Evolutionary conservation across 2,113 vertebrate species (phyloP).

Genomic region (Zosterops pallidus): DNA sequence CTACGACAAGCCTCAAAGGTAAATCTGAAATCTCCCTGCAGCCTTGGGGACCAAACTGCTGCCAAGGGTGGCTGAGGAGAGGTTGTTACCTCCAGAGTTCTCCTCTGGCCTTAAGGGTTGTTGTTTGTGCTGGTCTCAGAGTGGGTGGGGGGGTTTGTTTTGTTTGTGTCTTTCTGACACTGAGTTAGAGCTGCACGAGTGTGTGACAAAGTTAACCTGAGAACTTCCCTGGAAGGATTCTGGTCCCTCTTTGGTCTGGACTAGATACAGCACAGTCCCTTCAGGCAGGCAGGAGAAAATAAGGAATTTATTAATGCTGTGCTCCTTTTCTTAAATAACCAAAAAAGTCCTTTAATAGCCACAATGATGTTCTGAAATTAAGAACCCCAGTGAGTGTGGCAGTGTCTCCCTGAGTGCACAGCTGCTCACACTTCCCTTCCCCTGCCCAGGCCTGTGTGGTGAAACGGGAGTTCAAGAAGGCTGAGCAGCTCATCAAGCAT

Average conservation of each 20-base stretch:
- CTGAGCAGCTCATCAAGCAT: constrained; percentile 98
- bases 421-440: neutral
- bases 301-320: neutral
- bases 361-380: rapidly evolving
- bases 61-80: neutral
- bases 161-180: neutral
- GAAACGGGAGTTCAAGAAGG: constrained; percentile 97
- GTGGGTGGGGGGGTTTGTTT: rapidly evolving
- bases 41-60: neutral
- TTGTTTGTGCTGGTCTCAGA: neutral
- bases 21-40: neutral
- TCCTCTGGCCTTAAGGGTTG: neutral
- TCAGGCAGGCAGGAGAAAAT: neutral
- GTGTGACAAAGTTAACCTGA: neutral
- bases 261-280: neutral
- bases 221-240: neutral
- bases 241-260: neutral
- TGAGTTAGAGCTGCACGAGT: neutral
- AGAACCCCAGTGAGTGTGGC: rapidly evolving
- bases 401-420: neutral
- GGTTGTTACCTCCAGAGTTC: neutral
- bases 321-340: neutral
- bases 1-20: constrained; percentile 98
- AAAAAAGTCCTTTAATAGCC: neutral
- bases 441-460: constrained; percentile 91